Conservation (phyloP, 2,113 vertebrate species). For the Sinocyclocheilus anophthalmus region DNA sequence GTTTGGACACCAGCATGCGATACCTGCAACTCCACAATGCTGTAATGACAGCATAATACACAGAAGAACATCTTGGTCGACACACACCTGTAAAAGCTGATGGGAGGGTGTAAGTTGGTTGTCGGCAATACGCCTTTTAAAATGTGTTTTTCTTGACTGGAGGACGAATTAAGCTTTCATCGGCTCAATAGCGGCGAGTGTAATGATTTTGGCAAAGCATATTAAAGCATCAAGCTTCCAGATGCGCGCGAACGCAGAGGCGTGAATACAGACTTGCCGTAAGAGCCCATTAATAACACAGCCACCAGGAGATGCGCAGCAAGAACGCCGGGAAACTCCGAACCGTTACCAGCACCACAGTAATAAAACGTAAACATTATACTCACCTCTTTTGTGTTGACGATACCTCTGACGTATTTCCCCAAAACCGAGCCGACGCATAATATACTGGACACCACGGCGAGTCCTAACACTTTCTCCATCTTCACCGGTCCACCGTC, state of each 20-base stretch:
- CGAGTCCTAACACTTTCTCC: slow-evolving; percentile 73
- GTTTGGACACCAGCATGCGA: neutral
- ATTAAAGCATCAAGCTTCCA: neutral
- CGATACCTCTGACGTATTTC: slow-evolving; percentile 80
- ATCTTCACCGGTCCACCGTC: slow-evolving; percentile 64
- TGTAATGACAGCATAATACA: neutral
- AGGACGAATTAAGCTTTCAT: neutral
- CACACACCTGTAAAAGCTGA: slow-evolving; percentile 52
- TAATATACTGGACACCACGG: slow-evolving; percentile 71
- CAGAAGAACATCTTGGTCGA: neutral
- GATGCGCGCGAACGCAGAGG: slow-evolving; percentile 16
- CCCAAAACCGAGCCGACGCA: slow-evolving; percentile 69
- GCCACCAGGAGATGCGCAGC: slow-evolving; percentile 4
- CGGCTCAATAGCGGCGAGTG: neutral
- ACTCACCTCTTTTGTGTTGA: slow-evolving; percentile 78
- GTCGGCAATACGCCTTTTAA: neutral
- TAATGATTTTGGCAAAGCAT: neutral
- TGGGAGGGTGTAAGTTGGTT: neutral
- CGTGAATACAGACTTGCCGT: neutral
- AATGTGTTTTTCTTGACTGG: neutral
- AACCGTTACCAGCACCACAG: neutral
- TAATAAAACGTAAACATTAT: slow-evolving; percentile 17
- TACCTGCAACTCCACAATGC: neutral
- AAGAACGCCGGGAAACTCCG: neutral
- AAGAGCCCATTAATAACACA: slow-evolving; percentile 20